Evolutionary conservation across 2,113 vertebrate genomes (phyloP).

Genomic region (Hydrolagus affinis): DNA sequence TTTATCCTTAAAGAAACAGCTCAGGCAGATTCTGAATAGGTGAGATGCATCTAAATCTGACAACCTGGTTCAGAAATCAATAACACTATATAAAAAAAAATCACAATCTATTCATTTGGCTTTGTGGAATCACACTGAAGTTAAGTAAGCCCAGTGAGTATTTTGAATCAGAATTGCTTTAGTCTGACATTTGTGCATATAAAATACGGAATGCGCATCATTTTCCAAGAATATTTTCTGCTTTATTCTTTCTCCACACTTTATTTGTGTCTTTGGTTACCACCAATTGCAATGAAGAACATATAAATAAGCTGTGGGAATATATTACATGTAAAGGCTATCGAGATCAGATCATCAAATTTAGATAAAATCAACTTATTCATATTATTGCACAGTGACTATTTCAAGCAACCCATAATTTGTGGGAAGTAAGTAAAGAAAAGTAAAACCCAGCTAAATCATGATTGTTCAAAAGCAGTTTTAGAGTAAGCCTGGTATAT

Average conservation of each 20-base stretch:
- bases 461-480: not conserved
- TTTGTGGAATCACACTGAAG: not conserved
- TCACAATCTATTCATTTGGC: slow-evolving; percentile 30
- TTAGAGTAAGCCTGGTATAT: no score
- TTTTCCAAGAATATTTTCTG: not conserved
- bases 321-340: not conserved
- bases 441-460: not conserved
- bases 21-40: not conserved
- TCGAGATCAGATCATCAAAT: not conserved
- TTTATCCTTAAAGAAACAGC: slow-evolving; percentile 10
- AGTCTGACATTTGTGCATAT: not conserved
- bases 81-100: slow-evolving; percentile 1
- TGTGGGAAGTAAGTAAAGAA: not conserved
- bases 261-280: not conserved
- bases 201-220: not conserved
- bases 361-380: not conserved
- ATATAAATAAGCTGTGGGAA: not conserved
- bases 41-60: not conserved
- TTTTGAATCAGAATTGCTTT: not conserved
- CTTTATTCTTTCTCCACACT: not conserved
- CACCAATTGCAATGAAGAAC: not conserved
- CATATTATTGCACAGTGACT: not conserved
- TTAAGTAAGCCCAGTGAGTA: not conserved
- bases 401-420: not conserved
- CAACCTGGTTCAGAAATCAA: not conserved